These are phyloP conservation scores for Potamarius usumacintae DNA, from an alignment of 2,113 vertebrate species.

Conservation along the genomic window DNA sequence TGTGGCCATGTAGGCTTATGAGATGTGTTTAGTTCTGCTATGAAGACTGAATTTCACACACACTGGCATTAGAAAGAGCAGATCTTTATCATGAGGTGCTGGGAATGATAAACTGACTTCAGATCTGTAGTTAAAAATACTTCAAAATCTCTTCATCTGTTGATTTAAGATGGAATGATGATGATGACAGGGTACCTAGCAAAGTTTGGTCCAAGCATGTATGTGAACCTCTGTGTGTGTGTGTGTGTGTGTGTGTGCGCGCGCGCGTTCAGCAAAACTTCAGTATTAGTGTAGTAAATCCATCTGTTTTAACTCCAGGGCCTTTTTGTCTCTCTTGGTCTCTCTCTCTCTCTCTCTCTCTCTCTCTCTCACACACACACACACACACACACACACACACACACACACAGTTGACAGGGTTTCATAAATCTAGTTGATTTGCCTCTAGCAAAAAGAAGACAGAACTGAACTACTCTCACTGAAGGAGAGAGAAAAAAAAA, in stretches of 20 bases:
- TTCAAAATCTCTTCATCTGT: not conserved
- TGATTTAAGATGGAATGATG: slow-evolving; percentile 2
- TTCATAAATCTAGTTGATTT: slow-evolving; percentile 50
- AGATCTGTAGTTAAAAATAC: not conserved
- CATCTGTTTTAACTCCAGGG: too few relatives aligned
- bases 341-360: too few relatives aligned
- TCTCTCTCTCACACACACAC: too few relatives aligned
- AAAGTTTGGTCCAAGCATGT: not conserved
- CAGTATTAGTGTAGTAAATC: too few relatives aligned
- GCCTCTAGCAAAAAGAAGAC: slow-evolving; percentile 18
- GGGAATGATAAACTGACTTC: not conserved
- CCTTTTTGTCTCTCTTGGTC: too few relatives aligned
- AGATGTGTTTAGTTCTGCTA: not conserved
- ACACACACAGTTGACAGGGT: not conserved
- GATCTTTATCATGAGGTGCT: not conserved
- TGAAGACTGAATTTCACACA: not conserved
- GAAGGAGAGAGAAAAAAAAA: slow-evolving; percentile 33
- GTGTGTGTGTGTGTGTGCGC: not conserved
- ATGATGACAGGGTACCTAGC: not conserved
- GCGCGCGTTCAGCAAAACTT: not conserved
- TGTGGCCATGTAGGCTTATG: not conserved
- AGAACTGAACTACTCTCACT: slow-evolving; percentile 34
- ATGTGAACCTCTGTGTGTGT: not conserved
- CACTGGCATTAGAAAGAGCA: not conserved
- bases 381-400: not conserved